Evolutionary conservation across 2,113 vertebrate species (phyloP), one percentile per base, ranked within the genome.

Genomic region (Natator depressus): DNA sequence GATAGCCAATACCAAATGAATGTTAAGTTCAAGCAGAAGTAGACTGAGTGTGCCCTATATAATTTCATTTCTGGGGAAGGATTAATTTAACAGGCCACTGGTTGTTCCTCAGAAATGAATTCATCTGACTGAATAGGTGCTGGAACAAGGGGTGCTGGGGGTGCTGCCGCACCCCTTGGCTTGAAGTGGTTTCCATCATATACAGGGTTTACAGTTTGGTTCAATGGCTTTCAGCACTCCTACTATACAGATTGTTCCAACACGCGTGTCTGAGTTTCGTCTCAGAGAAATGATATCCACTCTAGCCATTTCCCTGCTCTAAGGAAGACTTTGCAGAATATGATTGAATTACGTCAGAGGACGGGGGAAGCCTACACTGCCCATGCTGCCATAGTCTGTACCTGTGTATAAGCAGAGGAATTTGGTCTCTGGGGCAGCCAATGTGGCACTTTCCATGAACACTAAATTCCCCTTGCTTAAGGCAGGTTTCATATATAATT

Each of bases 1-100:
- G 53, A 88, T 8, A 13, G 11, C 57, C 91, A 42, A 75, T 89
- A 81, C 10, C 2, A 90, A 85, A 87, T 25, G 13, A 24, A 9
- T 76, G 10, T 47, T 12, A 80, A 31, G 55, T 89, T 65, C 49
- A 80, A 91, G 51, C 2, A 89, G 65, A 79, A 94, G 62, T 17
- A 86, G 81, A 47, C 1, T n/a, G 22, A 5, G 2, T 88, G 59
- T 76, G 6, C 80, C 22, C 84, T 54, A 76, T 22, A 16, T 8
- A 85, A 22, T 49, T 12, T 82, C 69, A 79, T 53, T 14, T 92
- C 38, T 2, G 2, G 84, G 13, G 5, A 76, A 88, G 54, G 24
- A 57, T 57, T 57, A 65, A 25, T 88, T 65, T 76, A 50, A 82
- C 9, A 90, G 85, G n/a, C 8, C 50, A 10, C 14, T 84, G 90